Conservation (phyloP, 2,888 invertebrate genomes). For the Phengaris alcon region DNA sequence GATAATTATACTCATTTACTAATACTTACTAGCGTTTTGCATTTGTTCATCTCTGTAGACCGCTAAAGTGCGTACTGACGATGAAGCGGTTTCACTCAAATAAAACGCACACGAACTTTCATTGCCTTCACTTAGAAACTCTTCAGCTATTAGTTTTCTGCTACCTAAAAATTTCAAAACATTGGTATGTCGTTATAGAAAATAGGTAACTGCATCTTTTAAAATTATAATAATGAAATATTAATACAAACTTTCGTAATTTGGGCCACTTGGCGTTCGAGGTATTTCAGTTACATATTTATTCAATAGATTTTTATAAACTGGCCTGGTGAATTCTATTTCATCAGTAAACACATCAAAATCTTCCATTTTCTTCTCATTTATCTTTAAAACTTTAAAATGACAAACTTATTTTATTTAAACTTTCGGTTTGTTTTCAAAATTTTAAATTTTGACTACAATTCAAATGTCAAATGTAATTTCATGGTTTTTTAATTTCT, state of each 20-base stretch:
- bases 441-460: background rate
- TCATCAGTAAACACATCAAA: slow-evolving; percentile 71
- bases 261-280: slow-evolving; percentile 61
- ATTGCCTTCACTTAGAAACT: slow-evolving; percentile 53
- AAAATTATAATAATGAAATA: slow-evolving; percentile 26
- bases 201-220: background rate
- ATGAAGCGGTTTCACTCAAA: slow-evolving; percentile 67
- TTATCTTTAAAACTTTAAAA: background rate
- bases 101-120: slow-evolving; percentile 63
- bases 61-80: slow-evolving; percentile 64
- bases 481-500: too few species aligned
- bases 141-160: slow-evolving; percentile 64
- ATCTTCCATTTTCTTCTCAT: slow-evolving; percentile 58
- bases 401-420: background rate
- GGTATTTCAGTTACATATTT: slow-evolving; percentile 61
- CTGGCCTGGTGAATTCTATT: slow-evolving; percentile 61
- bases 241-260: slow-evolving; percentile 66
- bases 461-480: too few species aligned
- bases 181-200: slow-evolving; percentile 8
- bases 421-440: background rate
- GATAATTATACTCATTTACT: too few species aligned
- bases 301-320: slow-evolving; percentile 58
- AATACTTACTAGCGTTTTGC: slow-evolving; percentile 31
- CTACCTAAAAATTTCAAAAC: slow-evolving; percentile 49
- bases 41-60: slow-evolving; percentile 69